Conservation (phyloP, 2,113 vertebrate genomes). For the Etheostoma spectabile region DNA sequence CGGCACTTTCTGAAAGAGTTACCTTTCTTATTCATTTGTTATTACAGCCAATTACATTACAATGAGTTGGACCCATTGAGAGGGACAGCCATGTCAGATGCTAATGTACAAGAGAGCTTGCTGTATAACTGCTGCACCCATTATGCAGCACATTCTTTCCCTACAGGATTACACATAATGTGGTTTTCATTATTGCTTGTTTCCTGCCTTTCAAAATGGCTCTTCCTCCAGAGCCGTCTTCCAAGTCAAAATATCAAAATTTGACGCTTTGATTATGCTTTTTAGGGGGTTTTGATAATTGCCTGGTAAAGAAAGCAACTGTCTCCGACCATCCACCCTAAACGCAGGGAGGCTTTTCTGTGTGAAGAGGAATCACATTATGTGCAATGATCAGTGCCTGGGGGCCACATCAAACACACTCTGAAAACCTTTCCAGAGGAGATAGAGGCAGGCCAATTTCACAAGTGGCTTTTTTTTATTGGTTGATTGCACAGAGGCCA, state of each 20-base stretch:
- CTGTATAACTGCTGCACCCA: constrained; percentile 37
- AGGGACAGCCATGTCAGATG: constrained; percentile 54
- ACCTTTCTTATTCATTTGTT: constrained; percentile 16
- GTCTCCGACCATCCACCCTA: constrained; percentile 38
- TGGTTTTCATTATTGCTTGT: constrained; percentile 63
- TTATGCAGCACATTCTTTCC: constrained; percentile 47
- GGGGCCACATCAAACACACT: constrained; percentile 75
- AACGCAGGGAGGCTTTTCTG: constrained; percentile 41
- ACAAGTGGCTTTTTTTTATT: constrained; percentile 80
- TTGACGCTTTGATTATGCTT: constrained; percentile 58
- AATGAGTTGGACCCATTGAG: constrained; percentile 27
- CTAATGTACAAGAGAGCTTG: constrained; percentile 51
- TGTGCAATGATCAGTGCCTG: constrained; percentile 65
- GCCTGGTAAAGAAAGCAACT: constrained; percentile 58
- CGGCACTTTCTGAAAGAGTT: constrained; percentile 8
- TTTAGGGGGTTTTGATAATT: constrained; percentile 67
- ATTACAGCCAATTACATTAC: constrained; percentile 43
- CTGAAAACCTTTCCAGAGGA: constrained; percentile 70
- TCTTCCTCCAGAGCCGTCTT: constrained; percentile 48
- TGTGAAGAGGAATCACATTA: constrained; percentile 73
- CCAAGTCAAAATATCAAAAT: constrained; percentile 60
- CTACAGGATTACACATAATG: constrained; percentile 72
- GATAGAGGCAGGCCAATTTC: constrained; percentile 74
- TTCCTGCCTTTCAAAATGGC: constrained; percentile 22
- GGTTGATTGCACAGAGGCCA: constrained; percentile 80